phyloP scores from a whole-genome alignment of 2,797 vertebrate species.

The Avahi laniger region DNA sequence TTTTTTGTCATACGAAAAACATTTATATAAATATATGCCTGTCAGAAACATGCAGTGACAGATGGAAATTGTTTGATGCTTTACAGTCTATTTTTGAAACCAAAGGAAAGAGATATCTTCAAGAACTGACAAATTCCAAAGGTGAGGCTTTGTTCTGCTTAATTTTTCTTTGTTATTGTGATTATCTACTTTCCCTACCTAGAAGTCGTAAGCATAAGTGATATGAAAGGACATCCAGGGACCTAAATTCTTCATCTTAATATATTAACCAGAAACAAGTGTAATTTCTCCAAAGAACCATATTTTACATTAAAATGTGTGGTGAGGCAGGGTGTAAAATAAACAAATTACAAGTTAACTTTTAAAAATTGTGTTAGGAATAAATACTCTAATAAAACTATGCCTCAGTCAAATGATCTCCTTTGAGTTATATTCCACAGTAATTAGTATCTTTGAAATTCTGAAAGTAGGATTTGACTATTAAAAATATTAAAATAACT shows the following conservation, averaged over 20 bases:
- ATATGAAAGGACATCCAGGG: not conserved
- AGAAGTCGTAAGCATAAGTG: not conserved
- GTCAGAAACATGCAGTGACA: not conserved
- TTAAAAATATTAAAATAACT: constrained; percentile 25
- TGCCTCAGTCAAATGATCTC: not conserved
- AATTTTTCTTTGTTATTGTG: not conserved
- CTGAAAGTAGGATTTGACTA: constrained; percentile 4
- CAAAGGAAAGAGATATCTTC: not conserved
- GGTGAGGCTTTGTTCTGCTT: constrained; percentile 20
- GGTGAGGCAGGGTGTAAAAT: not conserved
- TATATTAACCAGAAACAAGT: not conserved
- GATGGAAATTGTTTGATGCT: not conserved
- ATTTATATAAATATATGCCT: not conserved
- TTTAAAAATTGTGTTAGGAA: not conserved
- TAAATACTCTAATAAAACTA: not conserved
- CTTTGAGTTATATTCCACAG: not conserved
- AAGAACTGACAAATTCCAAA: not conserved
- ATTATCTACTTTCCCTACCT: not conserved
- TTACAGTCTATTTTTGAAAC: constrained; percentile 60
- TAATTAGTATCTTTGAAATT: not conserved
- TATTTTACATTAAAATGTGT: not conserved
- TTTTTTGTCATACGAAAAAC: constrained; percentile 9
- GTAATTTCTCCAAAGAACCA: not conserved
- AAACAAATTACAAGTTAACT: not conserved
- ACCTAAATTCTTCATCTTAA: not conserved